A percentile compares a stretch with the other conserved stretches of the same genome.
These are phyloP conservation scores for Gastracanthus pulcherrimus DNA, from an alignment of 2,888 invertebrate genomes.

Conservation along the genomic window DNA sequence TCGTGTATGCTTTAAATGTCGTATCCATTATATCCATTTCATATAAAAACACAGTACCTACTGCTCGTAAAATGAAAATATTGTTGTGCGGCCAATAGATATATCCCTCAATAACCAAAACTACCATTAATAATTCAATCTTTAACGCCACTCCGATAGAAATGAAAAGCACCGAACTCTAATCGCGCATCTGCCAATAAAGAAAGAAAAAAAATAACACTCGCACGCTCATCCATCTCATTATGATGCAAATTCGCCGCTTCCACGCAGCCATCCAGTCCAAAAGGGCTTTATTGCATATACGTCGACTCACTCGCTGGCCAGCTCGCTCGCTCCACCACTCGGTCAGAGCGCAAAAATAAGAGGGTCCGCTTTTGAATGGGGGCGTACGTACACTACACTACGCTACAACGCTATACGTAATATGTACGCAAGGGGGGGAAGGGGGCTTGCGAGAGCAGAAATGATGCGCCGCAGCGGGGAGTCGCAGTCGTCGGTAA, in stretches of 20 bases:
- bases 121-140: too few species aligned
- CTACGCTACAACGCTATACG: too few species aligned
- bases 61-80: too few species aligned
- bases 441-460: conserved; percentile 52
- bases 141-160: background rate
- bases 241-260: conserved; percentile 46
- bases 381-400: conserved; percentile 4
- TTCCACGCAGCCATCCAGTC: background rate
- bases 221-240: background rate
- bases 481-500: conserved; percentile 70
- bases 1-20: too few species aligned
- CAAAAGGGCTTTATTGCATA: too few species aligned
- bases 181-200: background rate
- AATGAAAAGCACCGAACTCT: background rate
- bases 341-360: conserved; percentile 21
- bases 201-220: background rate
- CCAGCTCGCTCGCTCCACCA: background rate
- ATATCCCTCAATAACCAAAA: too few species aligned
- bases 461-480: conserved; percentile 67
- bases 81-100: too few species aligned
- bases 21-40: too few species aligned
- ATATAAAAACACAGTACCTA: too few species aligned
- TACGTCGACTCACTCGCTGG: background rate
- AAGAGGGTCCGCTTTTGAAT: conserved; percentile 38
- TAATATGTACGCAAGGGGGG: background rate